These are phyloP conservation scores for Pseudanteris insignis DNA, from an alignment of 2,888 invertebrate genomes.

Conservation along the genomic window DNA sequence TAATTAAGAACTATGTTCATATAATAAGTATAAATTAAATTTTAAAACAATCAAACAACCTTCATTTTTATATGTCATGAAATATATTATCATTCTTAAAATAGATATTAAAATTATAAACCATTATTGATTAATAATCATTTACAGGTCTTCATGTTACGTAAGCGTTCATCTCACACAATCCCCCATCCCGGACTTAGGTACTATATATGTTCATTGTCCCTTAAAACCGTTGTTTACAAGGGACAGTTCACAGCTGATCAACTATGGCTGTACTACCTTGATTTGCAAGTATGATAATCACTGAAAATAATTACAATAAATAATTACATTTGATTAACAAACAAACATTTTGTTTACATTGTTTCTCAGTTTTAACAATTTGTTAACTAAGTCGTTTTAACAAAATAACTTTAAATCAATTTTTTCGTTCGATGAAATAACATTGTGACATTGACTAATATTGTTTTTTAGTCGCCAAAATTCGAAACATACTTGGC, in stretches of 20 bases:
- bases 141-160: conserved; percentile 85
- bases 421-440: too few relatives aligned
- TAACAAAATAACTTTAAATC: background rate
- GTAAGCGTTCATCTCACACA: conserved; percentile 92
- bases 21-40: too few relatives aligned
- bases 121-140: conserved; percentile 1
- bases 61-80: too few relatives aligned
- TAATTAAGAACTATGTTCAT: too few relatives aligned
- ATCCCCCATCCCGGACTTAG: conserved; percentile 86
- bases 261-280: conserved; percentile 85
- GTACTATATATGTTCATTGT: conserved; percentile 96
- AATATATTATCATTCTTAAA: background rate
- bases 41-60: too few relatives aligned
- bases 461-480: conserved; percentile 78
- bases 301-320: too few relatives aligned
- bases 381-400: background rate
- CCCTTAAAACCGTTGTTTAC: conserved; percentile 90
- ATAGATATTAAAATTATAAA: background rate
- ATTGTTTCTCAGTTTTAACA: background rate
- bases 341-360: too few relatives aligned
- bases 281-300: conserved; percentile 71
- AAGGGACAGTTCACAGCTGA: conserved; percentile 97
- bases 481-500: conserved; percentile 94
- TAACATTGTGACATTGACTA: too few relatives aligned
- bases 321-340: too few relatives aligned